Conservation (phyloP, 2,888 invertebrate genomes). For the Hirudinaria manillensis region DNA sequence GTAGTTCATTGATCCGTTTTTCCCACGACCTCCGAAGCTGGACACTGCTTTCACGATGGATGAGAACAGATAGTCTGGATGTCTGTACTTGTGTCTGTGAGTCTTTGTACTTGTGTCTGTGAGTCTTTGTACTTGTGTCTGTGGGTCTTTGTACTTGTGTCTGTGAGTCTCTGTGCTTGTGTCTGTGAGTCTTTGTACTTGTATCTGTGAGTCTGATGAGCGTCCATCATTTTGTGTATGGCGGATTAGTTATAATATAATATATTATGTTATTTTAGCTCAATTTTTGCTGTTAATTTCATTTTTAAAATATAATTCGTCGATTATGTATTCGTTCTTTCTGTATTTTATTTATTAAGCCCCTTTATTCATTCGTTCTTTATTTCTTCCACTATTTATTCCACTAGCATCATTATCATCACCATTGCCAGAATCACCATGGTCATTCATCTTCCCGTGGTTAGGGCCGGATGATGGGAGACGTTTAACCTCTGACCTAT, state of each 20-base stretch:
- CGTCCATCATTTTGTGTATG: background rate
- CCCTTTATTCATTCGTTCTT: constrained; percentile 3
- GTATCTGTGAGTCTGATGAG: background rate
- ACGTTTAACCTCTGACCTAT: no score
- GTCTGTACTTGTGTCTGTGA: no score
- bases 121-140: background rate
- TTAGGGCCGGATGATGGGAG: no score
- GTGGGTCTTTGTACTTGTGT: background rate
- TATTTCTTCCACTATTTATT: background rate
- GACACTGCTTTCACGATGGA: no score
- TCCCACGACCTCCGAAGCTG: no score
- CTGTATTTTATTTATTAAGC: background rate
- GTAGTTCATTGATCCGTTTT: no score
- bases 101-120: background rate
- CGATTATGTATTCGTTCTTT: background rate
- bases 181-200: background rate
- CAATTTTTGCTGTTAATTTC: background rate
- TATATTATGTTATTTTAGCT: background rate
- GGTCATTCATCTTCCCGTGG: no score
- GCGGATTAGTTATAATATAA: background rate
- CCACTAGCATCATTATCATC: constrained; percentile 1
- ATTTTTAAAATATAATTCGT: background rate
- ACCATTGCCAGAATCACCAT: constrained; percentile 11
- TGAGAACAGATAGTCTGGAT: no score
- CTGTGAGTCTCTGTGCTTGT: background rate